Base-by-base conservation (phyloP, 2,797 vertebrate genomes). In the Passerculus sandwichensis region DNA sequence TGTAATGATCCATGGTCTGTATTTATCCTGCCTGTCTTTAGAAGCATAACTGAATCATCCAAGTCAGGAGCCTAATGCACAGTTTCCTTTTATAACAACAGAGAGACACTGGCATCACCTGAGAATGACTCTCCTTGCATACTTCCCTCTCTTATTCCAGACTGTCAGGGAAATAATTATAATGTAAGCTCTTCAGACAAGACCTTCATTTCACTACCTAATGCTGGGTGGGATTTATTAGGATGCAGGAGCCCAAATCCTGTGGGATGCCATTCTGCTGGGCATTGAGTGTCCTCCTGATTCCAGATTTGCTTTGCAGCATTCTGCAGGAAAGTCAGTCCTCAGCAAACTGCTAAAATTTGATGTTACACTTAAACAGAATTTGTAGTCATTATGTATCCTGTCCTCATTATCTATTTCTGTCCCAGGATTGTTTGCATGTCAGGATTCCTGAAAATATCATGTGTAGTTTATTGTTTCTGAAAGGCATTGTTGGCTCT, bases 401-500 rank as follows among this genome's bases (percentile, higher is more conserved):
- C 48, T 59, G 64, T 81, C 66, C 38, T 88, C 5, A 1, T 79
- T 80, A 66, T 82, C 67, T 94, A 2, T 91, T 96, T 93, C 91
- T 94, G 23, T 88, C 57, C 48, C 22, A 40, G 45, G 48, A 73
- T 27, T 91, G 80, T 88, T 77, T 91, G 40, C 30, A 20, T 94
- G 91, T 91, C 92, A 94, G n/a, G 80, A 61, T 94, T 87, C 76
- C 74, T 90, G 88, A 79, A 95, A 90, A 86, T 88, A 82, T 5
- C 48, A 44, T 65, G 62, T 81, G 75, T 53, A 60, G 36, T 89
- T 85, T 85, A 93, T 93, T 92, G 76, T 91, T 91, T 90, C 59
- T 85, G 83, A 92, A 93, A 94, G 56, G 34, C 71, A 44, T 79
- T 0, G 0, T 61, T 90, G 89, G 71, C 60, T 94, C 16, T 79